Evolutionary conservation across 2,888 invertebrate genomes (phyloP), one percentile per base, ranked within the genome.

Genomic region (Pseudoips prasinana): DNA sequence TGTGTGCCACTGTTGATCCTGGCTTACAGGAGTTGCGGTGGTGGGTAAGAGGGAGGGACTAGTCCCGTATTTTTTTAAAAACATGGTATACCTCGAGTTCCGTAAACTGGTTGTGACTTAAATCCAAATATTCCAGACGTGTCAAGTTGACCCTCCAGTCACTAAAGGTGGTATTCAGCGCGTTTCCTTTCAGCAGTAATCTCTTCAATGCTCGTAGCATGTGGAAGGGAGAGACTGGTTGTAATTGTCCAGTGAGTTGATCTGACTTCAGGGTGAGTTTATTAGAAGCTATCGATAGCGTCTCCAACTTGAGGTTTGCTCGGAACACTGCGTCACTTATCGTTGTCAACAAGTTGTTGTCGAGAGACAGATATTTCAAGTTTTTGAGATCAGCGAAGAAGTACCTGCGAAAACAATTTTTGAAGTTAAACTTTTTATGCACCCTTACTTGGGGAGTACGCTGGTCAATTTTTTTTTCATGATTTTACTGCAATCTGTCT

Each of bases 261-360:
- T 32, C 0, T 29, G 20, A 1, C 4, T 8, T 3, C 0, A 50
- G n/a, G 0, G 35, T 22, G 3, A 73, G 34, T 1, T 22, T 10
- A 36, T 74, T 74, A 6, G 41, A 11, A 1, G 50, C 40, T 0
- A 72, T 23, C 0, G 61, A 44, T 2, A 72, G 27, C 0, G 8
- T 8, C 0, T 23, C 3, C 3, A 66, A 38, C 0, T 10, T 6
- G 0, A 1, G 2, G 0, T 39, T 45, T 1, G 56, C 59, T 3
- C 8, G 8, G 29, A 29, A 39, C 7, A 48, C 7, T 26, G 22
- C 3, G 6, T 5, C 6, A 1, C 47, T 36, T 2, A 70, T 29
- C 0, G 25, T 1, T 0, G 7, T 8, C 4, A 72, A 30, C 1
- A 7, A 25, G 30, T 73, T 73, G 17, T 43, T 20, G 7, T 48